Evolutionary conservation across 2,113 vertebrate genomes (phyloP), one percentile per base, ranked within the genome.

Genomic region (Plectropomus leopardus): DNA sequence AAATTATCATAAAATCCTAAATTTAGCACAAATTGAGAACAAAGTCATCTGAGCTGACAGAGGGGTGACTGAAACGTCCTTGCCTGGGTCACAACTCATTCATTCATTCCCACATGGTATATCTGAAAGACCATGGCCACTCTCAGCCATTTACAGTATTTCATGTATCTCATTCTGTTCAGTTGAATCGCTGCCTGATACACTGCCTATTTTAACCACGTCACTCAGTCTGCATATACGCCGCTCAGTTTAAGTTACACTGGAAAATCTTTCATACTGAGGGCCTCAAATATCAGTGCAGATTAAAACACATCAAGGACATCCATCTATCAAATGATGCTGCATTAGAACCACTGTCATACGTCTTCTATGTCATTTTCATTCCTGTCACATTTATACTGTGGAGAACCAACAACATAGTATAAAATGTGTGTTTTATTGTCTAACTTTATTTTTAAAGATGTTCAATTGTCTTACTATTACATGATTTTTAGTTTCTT

Each of bases 101-200:
- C n/a, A 10, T 42, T 2, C n/a, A 32, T 4, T 76, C 10, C 48
- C n/a, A 26, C 8, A 5, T 16, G 11, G 7, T 30, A 44, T 44
- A 61, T 53, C 8, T 45, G 1, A 21, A 44, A 50, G 17, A 54
- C 11, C 42, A 17, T 28, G 14, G 24, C 30, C 5, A 58, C 50
- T 64, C 2, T 13, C 34, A 45, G 23, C 9, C 44, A 44, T 80
- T 60, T 13, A 10, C 23, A 63, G 28, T 14, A 58, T 71, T 76
- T 32, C 7, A 70, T 40, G 9, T 17, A 3, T 23, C 4, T 32
- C 24, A 9, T 30, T 57, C 51, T 50, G 10, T 69, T 64, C 51
- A 36, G 28, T 55, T 57, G 24, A 64, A 50, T 82, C 28, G 30
- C 36, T 47, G 47, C n/a, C 36, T 36, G 11, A 48, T 26, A 36